phyloP scores from a whole-genome alignment of 1,140 invertebrate species.

The Drosophila punjabiensis region DNA sequence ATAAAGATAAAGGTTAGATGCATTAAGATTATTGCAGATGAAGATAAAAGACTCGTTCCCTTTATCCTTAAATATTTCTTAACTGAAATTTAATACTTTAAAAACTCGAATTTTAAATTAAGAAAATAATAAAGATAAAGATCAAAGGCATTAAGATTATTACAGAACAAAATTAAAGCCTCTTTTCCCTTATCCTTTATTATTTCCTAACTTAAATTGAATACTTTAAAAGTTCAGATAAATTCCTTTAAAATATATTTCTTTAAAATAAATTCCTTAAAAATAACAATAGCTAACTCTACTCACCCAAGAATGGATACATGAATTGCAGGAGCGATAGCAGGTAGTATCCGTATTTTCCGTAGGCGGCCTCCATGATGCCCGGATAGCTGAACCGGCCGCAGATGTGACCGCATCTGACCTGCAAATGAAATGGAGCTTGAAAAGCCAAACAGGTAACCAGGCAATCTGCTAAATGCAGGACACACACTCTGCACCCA shows the following conservation, averaged over 20 bases:
- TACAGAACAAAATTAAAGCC: too few species aligned
- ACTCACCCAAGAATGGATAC: conserved; percentile 94
- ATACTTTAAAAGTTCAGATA: too few species aligned
- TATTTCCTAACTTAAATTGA: too few species aligned
- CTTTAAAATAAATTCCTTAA: background rate
- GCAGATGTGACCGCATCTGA: conserved; percentile 91
- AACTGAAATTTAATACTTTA: background rate
- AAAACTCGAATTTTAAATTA: too few species aligned
- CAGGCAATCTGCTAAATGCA: conserved; percentile 12
- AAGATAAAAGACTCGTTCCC: too few species aligned
- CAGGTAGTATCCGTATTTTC: conserved; percentile 92
- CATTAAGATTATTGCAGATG: too few species aligned
- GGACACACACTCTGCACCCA: background rate
- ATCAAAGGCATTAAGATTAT: too few species aligned
- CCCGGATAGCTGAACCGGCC: conserved; percentile 94
- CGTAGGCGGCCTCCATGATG: conserved; percentile 93
- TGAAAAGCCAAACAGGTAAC: conserved; percentile 15
- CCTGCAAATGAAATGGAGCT: conserved; percentile 62
- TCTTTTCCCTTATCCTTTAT: too few species aligned
- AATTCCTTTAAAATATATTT: too few species aligned
- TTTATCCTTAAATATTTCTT: too few species aligned
- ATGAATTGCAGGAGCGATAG: conserved; percentile 93
- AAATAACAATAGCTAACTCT: background rate
- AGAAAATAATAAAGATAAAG: too few species aligned
- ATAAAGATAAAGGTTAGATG: too few species aligned